These are phyloP conservation scores for Stigmatopora nigra DNA, from an alignment of 2,113 vertebrate species.

Conservation along the genomic window DNA sequence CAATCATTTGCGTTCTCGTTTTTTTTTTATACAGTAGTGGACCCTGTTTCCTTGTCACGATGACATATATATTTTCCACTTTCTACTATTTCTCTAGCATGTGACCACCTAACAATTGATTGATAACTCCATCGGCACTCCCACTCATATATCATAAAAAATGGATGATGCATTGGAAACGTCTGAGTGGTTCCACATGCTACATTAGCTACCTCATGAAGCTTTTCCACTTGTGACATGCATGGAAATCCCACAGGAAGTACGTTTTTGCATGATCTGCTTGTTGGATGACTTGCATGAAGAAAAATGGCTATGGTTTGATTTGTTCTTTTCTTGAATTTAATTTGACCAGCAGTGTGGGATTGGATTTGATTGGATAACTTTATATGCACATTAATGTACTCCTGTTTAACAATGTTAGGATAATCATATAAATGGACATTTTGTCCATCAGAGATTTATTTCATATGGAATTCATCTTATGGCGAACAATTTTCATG, in stretches of 20 bases:
- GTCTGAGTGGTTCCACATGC: conserved; percentile 39
- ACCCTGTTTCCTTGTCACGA: not conserved
- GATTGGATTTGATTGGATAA: no score
- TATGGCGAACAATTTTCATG: conserved; percentile 16
- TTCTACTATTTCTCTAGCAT: conserved; percentile 1
- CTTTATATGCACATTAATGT: not conserved
- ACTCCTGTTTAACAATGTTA: not conserved
- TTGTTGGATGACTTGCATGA: conserved; percentile 7
- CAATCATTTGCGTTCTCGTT: not conserved
- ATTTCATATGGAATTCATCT: conserved; percentile 35
- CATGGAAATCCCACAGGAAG: conserved; percentile 21
- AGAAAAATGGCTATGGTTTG: not conserved
- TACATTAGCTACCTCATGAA: conserved; percentile 42
- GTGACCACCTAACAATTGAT: conserved; percentile 54
- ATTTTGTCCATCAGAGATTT: conserved; percentile 15
- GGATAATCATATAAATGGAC: not conserved
- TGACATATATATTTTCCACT: not conserved
- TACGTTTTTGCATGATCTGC: conserved; percentile 21
- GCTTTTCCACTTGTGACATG: conserved; percentile 29
- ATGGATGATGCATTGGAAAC: conserved; percentile 40
- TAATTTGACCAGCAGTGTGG: not conserved
- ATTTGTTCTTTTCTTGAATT: not conserved
- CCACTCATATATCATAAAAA: conserved; percentile 40
- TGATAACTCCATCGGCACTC: conserved; percentile 54
- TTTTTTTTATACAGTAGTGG: not conserved